These are phyloP conservation scores for Botia almorhae DNA, from an alignment of 2,797 vertebrate species.

Conservation along the genomic window DNA sequence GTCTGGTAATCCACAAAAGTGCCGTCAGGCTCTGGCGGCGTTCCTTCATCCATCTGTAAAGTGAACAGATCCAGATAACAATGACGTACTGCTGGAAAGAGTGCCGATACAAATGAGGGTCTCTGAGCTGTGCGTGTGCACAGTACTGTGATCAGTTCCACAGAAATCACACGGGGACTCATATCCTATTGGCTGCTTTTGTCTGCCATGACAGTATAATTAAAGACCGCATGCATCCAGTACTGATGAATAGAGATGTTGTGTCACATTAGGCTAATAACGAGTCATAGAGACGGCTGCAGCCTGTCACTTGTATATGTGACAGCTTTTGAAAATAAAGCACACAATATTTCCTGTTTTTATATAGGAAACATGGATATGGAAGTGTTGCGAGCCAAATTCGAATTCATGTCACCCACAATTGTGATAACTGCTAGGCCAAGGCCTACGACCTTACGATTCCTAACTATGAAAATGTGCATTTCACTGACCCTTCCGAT, in stretches of 20 bases:
- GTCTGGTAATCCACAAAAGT: conserved; percentile 98
- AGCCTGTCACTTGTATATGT: conserved; percentile 36
- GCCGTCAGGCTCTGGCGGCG: conserved; percentile 91
- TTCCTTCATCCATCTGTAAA: conserved; percentile 91
- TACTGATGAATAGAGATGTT: conserved; percentile 38
- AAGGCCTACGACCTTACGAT: no score
- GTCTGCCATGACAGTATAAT: conserved; percentile 58
- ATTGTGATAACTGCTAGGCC: no score
- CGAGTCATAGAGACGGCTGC: conserved; percentile 42
- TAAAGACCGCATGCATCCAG: conserved; percentile 45
- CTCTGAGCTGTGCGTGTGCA: conserved; percentile 9
- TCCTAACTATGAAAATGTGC: no score
- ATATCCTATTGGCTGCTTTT: conserved; percentile 41
- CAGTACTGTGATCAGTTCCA: neutral
- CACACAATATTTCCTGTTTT: conserved; percentile 50
- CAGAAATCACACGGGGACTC: conserved; percentile 44
- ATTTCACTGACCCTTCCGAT: conserved; percentile 87
- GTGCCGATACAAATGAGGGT: conserved; percentile 41
- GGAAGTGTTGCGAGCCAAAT: neutral
- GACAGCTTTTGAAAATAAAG: conserved; percentile 67
- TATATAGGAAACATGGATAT: neutral
- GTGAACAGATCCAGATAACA: conserved; percentile 33
- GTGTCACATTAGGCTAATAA: conserved; percentile 54
- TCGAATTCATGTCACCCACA: neutral
- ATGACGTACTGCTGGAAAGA: conserved; percentile 15